Evolutionary conservation across 2,888 invertebrate genomes (phyloP), one percentile per base, ranked within the genome.

Genomic region (Petrolisthes manimaculis): DNA sequence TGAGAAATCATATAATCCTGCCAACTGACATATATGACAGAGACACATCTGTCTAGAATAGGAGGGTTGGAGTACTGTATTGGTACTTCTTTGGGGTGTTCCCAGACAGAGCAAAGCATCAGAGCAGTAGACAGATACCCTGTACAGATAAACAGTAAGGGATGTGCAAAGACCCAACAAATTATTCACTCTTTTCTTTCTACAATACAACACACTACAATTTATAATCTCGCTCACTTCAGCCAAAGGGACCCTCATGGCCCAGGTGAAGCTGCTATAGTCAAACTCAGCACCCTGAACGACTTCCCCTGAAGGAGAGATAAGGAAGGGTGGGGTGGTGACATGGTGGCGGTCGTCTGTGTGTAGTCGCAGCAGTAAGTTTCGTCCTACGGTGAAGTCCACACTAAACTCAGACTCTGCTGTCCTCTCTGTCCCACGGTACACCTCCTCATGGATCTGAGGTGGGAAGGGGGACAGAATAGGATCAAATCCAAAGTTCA

Each of bases 301-400:
- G 24, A 82, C 21, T 5, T 18, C 12, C 18, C 81, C 81, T 3
- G 69, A 51, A 3, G 74, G 83, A 12, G 54, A n/a, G 53, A 83
- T 6, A 8, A 74, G 74, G 4, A 14, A 51, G 55, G 83, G 71
- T 5, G 74, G 53, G 14, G 24, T 8, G 54, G 55, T 51, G n/a
- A 83, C 5, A 53, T 74, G 71, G 69, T 53, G 53, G 55, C 21
- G 81, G 14, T 80, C 84, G 61, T 84, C 74, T 4, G 81, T 88
- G 55, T 88, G 84, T 51, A 88, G 61, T 9, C 84, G 71, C 8
- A 88, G 37, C 2, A 55, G 53, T 24, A 88, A n/a, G 67, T 88
- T 88, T 21, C 80, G 21, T 5, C 88, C 88, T 9, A 88, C 61
- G 24, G 84, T 88, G 56, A 88, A 88, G 61, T 88, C 88, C 12